Evolutionary conservation across 2,797 vertebrate genomes (phyloP).

Genomic region (Enteromius thamalakanensis): DNA sequence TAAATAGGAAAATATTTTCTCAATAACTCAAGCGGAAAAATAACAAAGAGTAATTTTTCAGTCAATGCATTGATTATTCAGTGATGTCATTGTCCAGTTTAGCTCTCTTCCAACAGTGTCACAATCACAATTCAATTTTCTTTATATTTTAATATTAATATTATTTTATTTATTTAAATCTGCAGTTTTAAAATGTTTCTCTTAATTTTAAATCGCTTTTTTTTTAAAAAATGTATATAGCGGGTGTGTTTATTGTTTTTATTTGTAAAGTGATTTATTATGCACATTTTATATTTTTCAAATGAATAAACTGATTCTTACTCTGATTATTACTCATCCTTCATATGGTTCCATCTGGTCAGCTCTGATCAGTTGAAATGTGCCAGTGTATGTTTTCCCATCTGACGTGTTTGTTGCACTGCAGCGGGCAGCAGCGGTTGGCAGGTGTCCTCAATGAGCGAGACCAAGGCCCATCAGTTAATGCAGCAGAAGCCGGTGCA

Average conservation of each 20-base stretch:
- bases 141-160: not conserved
- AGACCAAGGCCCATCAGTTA: slow-evolving; percentile 94
- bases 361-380: not conserved
- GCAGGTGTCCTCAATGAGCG: slow-evolving; percentile 97
- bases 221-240: not conserved
- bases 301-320: not conserved
- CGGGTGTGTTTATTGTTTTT: not conserved
- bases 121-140: not conserved
- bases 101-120: not conserved
- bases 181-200: not conserved
- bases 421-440: slow-evolving; percentile 83
- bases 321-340: not conserved
- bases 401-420: not conserved
- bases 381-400: not conserved
- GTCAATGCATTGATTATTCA: not conserved
- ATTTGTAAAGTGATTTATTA: not conserved
- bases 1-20: not conserved
- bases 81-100: not conserved
- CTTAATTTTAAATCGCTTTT: not conserved
- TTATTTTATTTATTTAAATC: not conserved
- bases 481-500: slow-evolving; percentile 89
- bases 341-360: not conserved
- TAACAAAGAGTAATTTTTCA: not conserved
- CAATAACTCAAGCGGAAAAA: not conserved
- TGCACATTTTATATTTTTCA: not conserved